Conservation (phyloP, 2,888 invertebrate species). For the Stenurella melanura region DNA sequence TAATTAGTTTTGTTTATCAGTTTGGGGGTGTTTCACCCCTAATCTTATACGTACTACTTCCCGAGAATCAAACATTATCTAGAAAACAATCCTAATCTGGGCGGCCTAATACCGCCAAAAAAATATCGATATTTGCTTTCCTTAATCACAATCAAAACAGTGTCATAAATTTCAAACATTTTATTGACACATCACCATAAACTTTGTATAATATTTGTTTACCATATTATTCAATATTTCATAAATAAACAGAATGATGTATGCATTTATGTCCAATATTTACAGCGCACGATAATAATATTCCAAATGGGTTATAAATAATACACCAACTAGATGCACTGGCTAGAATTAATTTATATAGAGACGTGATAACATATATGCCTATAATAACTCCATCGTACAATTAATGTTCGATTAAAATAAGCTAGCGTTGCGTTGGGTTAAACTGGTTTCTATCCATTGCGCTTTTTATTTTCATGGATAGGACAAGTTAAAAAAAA, state of each 20-base stretch:
- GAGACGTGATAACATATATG: background rate
- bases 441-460: background rate
- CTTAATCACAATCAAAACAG: background rate
- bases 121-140: background rate
- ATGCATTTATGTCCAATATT: slow-evolving; percentile 17
- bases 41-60: too few relatives aligned
- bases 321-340: background rate
- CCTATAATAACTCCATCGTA: background rate
- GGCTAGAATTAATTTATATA: background rate
- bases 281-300: slow-evolving; percentile 15
- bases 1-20: too few relatives aligned
- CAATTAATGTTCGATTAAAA: background rate
- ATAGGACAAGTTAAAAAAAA: background rate
- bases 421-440: background rate
- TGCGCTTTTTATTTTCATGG: background rate
- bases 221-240: slow-evolving; percentile 17
- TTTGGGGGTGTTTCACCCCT: too few relatives aligned
- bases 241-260: slow-evolving; percentile 19
- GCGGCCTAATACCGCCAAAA: background rate
- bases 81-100: background rate
- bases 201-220: slow-evolving; percentile 13
- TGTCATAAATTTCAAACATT: background rate
- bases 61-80: background rate
- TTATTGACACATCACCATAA: slow-evolving; percentile 14
- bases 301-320: slow-evolving; percentile 16